Percentiles rank a stretch among this genome's conserved stretches.
Conservation (phyloP, 2,113 vertebrate genomes). For the Triplophysa tibetana region DNA sequence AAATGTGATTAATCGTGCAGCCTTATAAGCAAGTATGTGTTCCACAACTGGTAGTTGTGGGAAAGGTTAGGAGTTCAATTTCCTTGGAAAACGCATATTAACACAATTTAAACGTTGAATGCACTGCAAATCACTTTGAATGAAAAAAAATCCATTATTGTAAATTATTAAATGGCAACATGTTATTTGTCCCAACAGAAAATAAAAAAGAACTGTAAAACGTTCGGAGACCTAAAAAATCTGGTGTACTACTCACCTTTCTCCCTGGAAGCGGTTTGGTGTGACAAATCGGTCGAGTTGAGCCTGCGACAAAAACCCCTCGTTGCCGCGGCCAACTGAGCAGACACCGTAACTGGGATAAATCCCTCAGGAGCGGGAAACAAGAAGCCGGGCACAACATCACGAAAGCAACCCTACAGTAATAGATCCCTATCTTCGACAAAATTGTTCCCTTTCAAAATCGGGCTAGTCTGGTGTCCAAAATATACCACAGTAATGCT, state of each 20-base stretch:
- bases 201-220: neutral
- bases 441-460: slow-evolving; percentile 26
- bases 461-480: neutral
- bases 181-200: neutral
- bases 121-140: no score
- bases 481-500: neutral
- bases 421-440: slow-evolving; percentile 10
- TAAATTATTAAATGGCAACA: neutral
- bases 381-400: slow-evolving; percentile 76
- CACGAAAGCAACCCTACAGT: slow-evolving; percentile 18
- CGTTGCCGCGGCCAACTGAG: slow-evolving; percentile 67
- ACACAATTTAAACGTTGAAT: no score
- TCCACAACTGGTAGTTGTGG: no score
- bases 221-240: neutral
- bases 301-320: slow-evolving; percentile 50
- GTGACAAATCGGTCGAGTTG: slow-evolving; percentile 62
- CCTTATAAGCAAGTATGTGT: no score
- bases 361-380: slow-evolving; percentile 73
- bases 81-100: no score
- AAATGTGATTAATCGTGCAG: no score
- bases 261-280: slow-evolving; percentile 61
- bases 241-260: slow-evolving; percentile 65
- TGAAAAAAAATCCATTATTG: no score
- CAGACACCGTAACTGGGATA: slow-evolving; percentile 73
- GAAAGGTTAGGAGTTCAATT: no score